phyloP scores from a whole-genome alignment of 2,113 vertebrate species.

The Pteronura brasiliensis region DNA sequence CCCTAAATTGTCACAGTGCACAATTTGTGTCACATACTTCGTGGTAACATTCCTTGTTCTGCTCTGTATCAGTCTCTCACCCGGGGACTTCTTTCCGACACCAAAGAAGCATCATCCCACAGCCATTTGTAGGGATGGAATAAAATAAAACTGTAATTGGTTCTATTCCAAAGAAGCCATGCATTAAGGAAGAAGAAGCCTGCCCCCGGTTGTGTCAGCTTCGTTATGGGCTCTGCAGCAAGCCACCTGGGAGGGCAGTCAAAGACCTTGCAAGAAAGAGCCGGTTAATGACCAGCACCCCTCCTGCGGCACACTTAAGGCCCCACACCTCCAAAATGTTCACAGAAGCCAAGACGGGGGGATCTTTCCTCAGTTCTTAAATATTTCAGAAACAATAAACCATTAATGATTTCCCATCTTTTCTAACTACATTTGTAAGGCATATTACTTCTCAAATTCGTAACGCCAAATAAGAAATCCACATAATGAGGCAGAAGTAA shows the following conservation, averaged over 20 bases:
- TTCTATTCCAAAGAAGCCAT: slow-evolving; percentile 5
- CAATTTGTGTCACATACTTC: background rate
- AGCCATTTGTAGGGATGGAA: background rate
- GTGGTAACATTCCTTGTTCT: background rate
- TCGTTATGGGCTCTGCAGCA: background rate
- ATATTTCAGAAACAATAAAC: background rate
- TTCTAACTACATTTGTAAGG: background rate
- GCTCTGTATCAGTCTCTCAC: background rate
- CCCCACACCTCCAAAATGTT: accelerated
- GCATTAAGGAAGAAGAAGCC: background rate
- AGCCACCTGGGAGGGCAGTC: background rate
- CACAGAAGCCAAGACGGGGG: background rate
- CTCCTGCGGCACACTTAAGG: background rate
- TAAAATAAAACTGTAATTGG: background rate
- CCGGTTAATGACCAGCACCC: background rate
- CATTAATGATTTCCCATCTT: background rate
- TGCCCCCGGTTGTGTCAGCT: background rate
- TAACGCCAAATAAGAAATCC: background rate
- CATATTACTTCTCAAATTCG: background rate
- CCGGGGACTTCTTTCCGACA: background rate
- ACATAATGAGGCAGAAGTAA: background rate
- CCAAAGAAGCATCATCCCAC: background rate
- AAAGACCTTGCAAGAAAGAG: background rate
- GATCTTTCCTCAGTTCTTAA: background rate
- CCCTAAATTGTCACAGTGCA: background rate